phyloP scores from a whole-genome alignment of 1,140 invertebrate genomes.

The Zaprionus gabonicus region DNA sequence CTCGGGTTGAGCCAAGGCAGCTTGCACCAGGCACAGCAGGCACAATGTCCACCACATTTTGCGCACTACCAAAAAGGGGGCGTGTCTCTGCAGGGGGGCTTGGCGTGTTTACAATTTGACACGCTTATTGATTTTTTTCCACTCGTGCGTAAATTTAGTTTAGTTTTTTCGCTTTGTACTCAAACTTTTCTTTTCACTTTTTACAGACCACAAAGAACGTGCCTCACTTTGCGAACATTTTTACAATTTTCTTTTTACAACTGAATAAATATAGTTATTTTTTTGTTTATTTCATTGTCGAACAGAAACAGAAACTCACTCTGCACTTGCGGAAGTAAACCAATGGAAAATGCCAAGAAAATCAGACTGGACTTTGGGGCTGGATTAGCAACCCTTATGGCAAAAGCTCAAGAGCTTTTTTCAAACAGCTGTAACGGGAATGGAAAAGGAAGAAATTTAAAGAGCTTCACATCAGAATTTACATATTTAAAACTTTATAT shows the following conservation, averaged over 20 bases:
- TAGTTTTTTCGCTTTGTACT: background rate
- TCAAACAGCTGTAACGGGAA: conserved; percentile 58
- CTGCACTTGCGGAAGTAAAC: conserved; percentile 57
- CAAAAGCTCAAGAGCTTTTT: conserved; percentile 33
- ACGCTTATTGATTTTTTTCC: conserved; percentile 78
- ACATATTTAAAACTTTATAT: background rate
- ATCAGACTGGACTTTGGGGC: conserved; percentile 11
- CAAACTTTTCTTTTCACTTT: background rate
- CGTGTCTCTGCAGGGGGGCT: conserved; percentile 51
- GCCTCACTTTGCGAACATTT: conserved; percentile 5
- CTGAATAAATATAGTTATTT: background rate
- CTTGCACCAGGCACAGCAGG: conserved; percentile 33
- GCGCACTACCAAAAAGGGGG: conserved; percentile 2
- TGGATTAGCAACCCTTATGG: conserved; percentile 39
- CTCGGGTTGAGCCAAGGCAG: conserved; percentile 60
- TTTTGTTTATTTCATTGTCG: conserved; percentile 9
- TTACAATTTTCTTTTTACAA: background rate
- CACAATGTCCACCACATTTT: conserved; percentile 7
- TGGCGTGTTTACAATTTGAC: conserved; percentile 76
- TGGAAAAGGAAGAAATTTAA: background rate
- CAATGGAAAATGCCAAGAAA: conserved; percentile 70
- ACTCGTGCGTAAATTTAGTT: conserved; percentile 10
- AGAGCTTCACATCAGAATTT: background rate
- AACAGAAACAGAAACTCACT: conserved; percentile 7
- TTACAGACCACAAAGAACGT: background rate